Evolutionary conservation across 2,113 vertebrate species (phyloP), one percentile per base, ranked within the genome.

Genomic region (Mungos mungo): DNA sequence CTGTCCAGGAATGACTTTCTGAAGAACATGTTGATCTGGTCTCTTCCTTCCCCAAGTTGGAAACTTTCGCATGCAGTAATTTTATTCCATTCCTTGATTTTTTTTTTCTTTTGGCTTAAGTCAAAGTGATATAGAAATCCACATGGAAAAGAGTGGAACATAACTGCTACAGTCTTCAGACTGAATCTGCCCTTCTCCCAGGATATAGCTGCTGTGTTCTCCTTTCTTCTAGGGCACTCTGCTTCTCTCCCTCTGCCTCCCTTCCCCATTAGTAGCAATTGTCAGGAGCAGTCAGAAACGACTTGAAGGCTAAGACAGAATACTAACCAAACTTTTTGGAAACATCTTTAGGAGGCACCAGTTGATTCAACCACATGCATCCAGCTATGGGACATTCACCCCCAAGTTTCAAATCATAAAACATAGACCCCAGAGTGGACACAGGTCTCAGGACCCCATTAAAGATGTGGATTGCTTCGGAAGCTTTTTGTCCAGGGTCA

Each of bases 41-140:
- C 80, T 96, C 82, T 96, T 97, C 74, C 93, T 83, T 96, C 45
- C 63, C 74, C 69, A 95, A 92, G 95, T 90, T 1, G 35, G 90
- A 98, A 96, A 95, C 35, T 96, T 95, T 93, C 95, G 45, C 81
- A 79, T 69, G 72, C 27, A 27, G 66, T 88, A 27, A 93, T 90
- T 98, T 93, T 96, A 96, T 93, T 90, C 68, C 57, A 38, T 93
- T 95, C 89, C 89, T 97, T 97, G 76, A 88, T 77, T 87, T 38
- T 66, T 82, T 88, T 65, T 13, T 60, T 8, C 84, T 47, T 96
- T 97, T 90, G 92, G 83, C 93, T 96, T 97, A 82, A 94, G 84
- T 96, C 84, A 94, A 94, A 96, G 81, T 65, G 60, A 97, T 94
- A 76, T 71, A 82, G 76, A 96, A 97, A 88, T 96, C 95, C 96